A percentile compares a stretch with the other conserved stretches of the same genome.
phyloP scores from a whole-genome alignment of 2,113 vertebrate genomes.

The Marcusenius ussheri region DNA sequence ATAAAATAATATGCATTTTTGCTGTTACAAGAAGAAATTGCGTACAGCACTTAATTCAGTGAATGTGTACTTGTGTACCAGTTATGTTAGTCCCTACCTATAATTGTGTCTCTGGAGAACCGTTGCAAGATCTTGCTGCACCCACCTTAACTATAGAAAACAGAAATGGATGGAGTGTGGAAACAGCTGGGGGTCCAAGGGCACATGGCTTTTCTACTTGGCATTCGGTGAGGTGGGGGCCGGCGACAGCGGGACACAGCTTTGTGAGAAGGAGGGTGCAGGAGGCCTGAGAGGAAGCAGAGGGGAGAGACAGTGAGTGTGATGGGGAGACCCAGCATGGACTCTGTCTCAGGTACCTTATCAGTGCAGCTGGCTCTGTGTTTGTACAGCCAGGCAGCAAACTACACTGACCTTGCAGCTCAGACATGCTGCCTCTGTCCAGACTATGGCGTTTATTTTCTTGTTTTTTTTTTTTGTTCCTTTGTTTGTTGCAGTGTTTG shows the following conservation, averaged over 20 bases:
- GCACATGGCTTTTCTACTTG: background rate
- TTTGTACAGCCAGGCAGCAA: slow-evolving; percentile 18
- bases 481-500: slow-evolving; percentile 36
- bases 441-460: slow-evolving; percentile 6
- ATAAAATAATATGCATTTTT: background rate
- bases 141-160: background rate
- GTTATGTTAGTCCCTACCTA: background rate
- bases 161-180: background rate
- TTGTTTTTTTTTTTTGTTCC: slow-evolving; percentile 17
- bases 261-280: background rate
- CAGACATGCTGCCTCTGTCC: background rate
- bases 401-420: background rate
- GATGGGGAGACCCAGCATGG: background rate
- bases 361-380: slow-evolving; percentile 24
- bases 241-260: background rate
- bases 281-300: background rate
- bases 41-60: background rate
- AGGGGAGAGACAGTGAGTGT: background rate
- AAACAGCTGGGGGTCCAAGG: background rate
- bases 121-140: background rate
- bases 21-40: background rate
- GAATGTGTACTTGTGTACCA: background rate
- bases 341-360: slow-evolving; percentile 22
- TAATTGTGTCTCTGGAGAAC: background rate
- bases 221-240: background rate